Conservation (phyloP, 2,797 vertebrate genomes). For the Trematomus bernacchii region DNA sequence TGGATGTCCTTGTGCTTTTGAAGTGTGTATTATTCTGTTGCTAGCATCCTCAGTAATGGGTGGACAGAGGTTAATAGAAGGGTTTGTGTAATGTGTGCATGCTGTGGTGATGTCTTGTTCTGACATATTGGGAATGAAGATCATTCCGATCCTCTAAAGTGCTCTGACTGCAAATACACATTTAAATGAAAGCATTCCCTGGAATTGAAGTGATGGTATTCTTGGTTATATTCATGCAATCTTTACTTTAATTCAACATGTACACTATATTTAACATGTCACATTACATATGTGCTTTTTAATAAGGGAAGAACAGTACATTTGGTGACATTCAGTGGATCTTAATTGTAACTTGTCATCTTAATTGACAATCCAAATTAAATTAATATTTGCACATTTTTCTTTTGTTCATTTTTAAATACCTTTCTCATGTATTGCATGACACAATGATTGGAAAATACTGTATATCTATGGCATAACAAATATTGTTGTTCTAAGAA, state of each 20-base stretch:
- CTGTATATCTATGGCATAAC: background rate
- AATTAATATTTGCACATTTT: background rate
- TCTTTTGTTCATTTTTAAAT: background rate
- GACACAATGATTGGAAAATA: background rate
- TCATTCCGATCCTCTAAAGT: constrained; percentile 10
- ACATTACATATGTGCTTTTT: background rate
- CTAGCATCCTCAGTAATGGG: constrained; percentile 41
- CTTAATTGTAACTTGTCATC: background rate
- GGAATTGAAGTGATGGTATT: background rate
- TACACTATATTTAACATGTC: background rate
- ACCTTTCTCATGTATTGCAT: background rate
- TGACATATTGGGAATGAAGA: constrained; percentile 25
- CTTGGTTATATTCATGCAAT: background rate
- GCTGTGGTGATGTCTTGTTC: constrained; percentile 31
- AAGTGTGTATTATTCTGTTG: constrained; percentile 59
- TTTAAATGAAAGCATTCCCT: background rate
- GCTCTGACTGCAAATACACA: background rate
- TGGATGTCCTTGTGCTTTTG: constrained; percentile 58
- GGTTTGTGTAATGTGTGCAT: constrained; percentile 34
- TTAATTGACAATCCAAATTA: background rate
- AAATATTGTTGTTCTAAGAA: background rate
- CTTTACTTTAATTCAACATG: constrained; percentile 1
- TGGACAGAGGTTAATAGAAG: constrained; percentile 45
- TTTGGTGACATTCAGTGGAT: background rate
- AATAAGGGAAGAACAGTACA: background rate